Percentiles rank a stretch among this genome's conserved stretches.
phyloP scores from a whole-genome alignment of 2,113 vertebrate species.

The Epinephelus fuscoguttatus region DNA sequence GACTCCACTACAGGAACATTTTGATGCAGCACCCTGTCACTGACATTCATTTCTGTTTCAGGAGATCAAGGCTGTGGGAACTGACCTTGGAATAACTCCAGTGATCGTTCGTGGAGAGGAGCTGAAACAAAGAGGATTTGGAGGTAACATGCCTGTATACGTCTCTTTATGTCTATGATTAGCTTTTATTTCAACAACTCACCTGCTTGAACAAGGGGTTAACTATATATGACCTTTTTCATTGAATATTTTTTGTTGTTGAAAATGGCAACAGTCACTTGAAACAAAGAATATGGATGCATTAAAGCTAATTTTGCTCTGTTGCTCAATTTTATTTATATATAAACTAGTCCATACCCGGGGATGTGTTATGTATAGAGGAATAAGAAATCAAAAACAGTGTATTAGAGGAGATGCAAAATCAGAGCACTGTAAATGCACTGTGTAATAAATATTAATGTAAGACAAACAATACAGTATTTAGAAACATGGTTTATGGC shows the following conservation, averaged over 20 bases:
- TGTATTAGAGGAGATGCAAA: no score
- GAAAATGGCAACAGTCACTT: not conserved
- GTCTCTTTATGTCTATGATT: not conserved
- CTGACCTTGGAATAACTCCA: slow-evolving; percentile 91
- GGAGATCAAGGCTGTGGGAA: slow-evolving; percentile 94
- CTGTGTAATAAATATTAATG: no score
- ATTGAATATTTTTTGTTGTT: not conserved
- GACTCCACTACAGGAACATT: not conserved
- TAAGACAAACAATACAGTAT: no score
- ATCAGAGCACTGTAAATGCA: no score
- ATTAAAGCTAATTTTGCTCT: not conserved
- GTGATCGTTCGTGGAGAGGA: slow-evolving; percentile 93
- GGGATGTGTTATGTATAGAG: no score
- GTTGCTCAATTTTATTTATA: not conserved
- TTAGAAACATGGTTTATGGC: no score
- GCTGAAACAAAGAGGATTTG: slow-evolving; percentile 93
- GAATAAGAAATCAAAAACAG: no score
- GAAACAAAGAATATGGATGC: not conserved
- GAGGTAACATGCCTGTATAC: slow-evolving; percentile 85
- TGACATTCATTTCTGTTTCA: slow-evolving; percentile 69
- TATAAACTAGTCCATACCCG: no score
- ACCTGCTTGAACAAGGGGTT: not conserved
- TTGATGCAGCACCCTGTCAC: slow-evolving; percentile 4
- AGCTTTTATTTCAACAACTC: not conserved
- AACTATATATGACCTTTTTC: not conserved